Conservation (phyloP, 2,797 vertebrate species). For the Phoxinus dragarum region DNA sequence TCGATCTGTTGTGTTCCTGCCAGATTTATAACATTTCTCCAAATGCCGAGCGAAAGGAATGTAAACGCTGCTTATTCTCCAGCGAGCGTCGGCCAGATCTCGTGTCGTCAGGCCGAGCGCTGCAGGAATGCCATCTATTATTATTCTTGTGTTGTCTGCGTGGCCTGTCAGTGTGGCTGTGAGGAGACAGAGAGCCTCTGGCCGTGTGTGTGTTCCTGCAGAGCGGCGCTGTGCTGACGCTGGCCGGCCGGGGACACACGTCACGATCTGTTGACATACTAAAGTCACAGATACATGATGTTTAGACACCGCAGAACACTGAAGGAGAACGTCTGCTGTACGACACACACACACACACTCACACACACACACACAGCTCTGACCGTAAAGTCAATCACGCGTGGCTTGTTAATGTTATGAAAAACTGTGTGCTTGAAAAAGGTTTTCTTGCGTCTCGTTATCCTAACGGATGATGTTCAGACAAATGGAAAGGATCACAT, state of each 20-base stretch:
- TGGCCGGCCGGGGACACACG: constrained; percentile 73
- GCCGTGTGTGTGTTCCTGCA: constrained; percentile 71
- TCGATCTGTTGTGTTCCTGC: constrained; percentile 14
- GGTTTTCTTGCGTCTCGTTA: constrained; percentile 52
- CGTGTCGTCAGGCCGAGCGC: constrained; percentile 39
- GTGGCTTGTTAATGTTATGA: constrained; percentile 39
- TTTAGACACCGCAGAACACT: constrained; percentile 77
- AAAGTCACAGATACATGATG: constrained; percentile 74
- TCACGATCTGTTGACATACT: constrained; percentile 78
- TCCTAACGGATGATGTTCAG: constrained; percentile 19
- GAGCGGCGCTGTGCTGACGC: constrained; percentile 73
- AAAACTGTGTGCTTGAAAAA: constrained; percentile 45
- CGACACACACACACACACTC: constrained; percentile 58
- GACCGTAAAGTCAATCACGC: constrained; percentile 49
- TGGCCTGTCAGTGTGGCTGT: constrained; percentile 60
- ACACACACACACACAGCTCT: constrained; percentile 45
- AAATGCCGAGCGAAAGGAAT: constrained; percentile 59
- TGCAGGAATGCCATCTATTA: constrained; percentile 59
- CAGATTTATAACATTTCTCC: constrained; percentile 58
- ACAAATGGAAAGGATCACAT: constrained; percentile 41
- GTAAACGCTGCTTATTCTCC: constrained; percentile 61
- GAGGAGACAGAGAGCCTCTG: constrained; percentile 63
- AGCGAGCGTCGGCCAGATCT: constrained; percentile 60
- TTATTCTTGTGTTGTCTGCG: constrained; percentile 56
- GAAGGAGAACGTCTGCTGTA: constrained; percentile 64